These are phyloP conservation scores for Knipowitschia caucasica DNA, from an alignment of 2,797 vertebrate genomes.

Conservation along the genomic window DNA sequence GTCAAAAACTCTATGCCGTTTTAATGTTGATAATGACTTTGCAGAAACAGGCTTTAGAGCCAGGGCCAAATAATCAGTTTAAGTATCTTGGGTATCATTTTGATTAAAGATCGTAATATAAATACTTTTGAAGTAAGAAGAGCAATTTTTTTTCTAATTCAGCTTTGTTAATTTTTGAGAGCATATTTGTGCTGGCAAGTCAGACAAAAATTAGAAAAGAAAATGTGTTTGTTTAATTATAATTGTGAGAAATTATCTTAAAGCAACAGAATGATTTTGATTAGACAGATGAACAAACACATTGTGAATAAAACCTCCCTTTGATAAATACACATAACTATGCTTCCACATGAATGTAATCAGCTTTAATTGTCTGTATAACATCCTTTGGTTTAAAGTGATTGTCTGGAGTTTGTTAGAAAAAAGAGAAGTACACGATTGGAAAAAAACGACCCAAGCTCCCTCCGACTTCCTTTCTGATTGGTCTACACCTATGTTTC, in stretches of 20 bases:
- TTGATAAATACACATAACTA: conserved; percentile 14
- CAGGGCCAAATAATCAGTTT: background rate
- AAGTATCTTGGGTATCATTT: too few relatives aligned
- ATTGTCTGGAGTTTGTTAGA: too few relatives aligned
- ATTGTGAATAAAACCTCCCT: conserved; percentile 2
- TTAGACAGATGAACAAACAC: background rate
- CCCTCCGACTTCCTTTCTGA: too few relatives aligned
- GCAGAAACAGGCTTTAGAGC: background rate
- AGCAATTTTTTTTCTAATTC: conserved; percentile 1
- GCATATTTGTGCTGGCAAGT: background rate
- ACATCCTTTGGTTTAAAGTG: conserved; percentile 3
- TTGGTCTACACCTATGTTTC: too few relatives aligned
- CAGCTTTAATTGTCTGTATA: conserved; percentile 11
- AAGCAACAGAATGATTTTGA: background rate
- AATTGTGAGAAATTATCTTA: background rate
- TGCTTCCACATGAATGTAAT: conserved; percentile 5
- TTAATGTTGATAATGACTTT: background rate
- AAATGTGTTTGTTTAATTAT: background rate
- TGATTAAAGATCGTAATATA: too few relatives aligned
- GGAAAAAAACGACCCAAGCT: too few relatives aligned
- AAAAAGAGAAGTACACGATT: too few relatives aligned
- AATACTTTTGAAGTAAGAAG: background rate
- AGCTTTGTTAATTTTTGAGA: background rate
- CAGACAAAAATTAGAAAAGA: background rate
- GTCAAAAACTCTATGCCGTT: background rate